Base-by-base conservation (phyloP, 2,797 vertebrate genomes). In the Pyrocephalus nanus region DNA sequence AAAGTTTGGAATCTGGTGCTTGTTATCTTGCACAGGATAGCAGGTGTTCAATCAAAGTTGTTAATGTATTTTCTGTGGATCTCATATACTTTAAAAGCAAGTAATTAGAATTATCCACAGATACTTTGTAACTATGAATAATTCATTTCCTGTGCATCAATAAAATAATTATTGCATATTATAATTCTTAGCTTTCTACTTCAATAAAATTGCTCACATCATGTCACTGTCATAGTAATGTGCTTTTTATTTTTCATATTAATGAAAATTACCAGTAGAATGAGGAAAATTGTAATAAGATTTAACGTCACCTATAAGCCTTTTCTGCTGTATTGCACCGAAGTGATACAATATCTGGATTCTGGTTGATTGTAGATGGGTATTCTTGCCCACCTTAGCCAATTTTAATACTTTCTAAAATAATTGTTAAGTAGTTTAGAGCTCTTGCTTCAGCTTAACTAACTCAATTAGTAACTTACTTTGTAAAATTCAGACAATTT, bases 111-210 rank as follows among this genome's bases (percentile, higher is more conserved):
- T 97, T 97, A 97, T 97, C 96, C 96, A 97, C 97, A 97, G 97
- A 97, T 98, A 97, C 96, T 97, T 96, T 95, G 83, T 97, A 97
- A 85, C 45, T 60, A 98, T 98, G 97, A 98, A 98, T 98, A 97
- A 97, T 98, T 98, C 97, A 98, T 98, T 97, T 92, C 88, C 58
- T 97, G 88, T 97, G 96, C 97, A 97, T 97, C 97, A 97, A 98
- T 98, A 98, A 97, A 98, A 98, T 97, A 97, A 96, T 97, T 97
- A 98, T 97, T 98, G 96, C 97, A 97, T 98, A 98, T 98, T 97
- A 98, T 98, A 96, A 96, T 98, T 98, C 97, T 97, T 97, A 86
- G 80, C 95, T 97, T 97, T 97, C 96, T 97, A 96, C 96, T 98
- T 98, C 95, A 98, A 97, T 98, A 96, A 98, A 97, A 97, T 97